Base-by-base conservation (phyloP, 2,797 vertebrate genomes). In the Anguilla anguilla region DNA sequence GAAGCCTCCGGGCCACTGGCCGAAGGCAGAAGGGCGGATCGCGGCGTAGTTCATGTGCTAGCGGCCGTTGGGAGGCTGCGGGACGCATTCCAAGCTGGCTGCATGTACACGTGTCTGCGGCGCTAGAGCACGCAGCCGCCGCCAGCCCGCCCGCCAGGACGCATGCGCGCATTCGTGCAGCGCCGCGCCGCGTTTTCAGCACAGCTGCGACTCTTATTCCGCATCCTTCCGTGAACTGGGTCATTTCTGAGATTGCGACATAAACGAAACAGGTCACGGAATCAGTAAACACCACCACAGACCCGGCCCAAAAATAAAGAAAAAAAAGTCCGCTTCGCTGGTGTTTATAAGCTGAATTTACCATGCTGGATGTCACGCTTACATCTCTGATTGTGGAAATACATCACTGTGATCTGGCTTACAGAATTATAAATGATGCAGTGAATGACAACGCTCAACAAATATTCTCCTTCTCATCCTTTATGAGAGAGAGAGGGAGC, bases 11-110 rank as follows among this genome's bases (percentile, higher is more conserved):
- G 43, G n/a, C 51, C n/a, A 88, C 61, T 86, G 87, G 88, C 84
- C 86, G 59, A 2, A 28, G 67, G 55, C 83, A 81, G 6, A 85
- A 64, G 77, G 83, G 82, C 79, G 85, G 86, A 89, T 86, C 74
- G 83, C 46, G 28, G 35, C 86, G 57, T 61, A 86, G 51, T 86
- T 86, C 39, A n/a, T 46, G 64, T 64, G 35, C 17, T 43, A 77
- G 43, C 35, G 17, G 35, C 72, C 22, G 35, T 6, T 6, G n/a
- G 28, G 28, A 31, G 67, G 72, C 35, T 39, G n/a, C 46, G 7
- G 79, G 79, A 82, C 11, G 43, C 46, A 51, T 82, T 82, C 79
- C 43, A n/a, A 49, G 43, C 7, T n/a, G 22, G n/a, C 51, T 13
- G 43, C 22, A 51, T 25, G 35, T 46, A 82, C 22, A 51, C 19